Conservation (phyloP, 2,888 invertebrate species). For the Cosmorhoe ocellata region DNA sequence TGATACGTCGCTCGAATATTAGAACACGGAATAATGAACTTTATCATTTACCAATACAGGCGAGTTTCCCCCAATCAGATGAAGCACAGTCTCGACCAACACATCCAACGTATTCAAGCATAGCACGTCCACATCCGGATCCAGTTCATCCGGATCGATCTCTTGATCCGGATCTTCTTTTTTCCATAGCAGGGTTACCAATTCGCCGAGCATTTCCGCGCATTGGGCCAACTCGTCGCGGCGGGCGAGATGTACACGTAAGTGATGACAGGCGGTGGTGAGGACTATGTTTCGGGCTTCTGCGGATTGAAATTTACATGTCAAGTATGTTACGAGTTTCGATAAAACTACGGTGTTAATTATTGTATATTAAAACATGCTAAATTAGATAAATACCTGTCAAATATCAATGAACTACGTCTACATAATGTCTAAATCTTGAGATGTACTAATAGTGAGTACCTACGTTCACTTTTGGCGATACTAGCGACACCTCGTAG, state of each 20-base stretch:
- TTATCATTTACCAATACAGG: conserved; percentile 81
- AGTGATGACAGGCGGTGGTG: conserved; percentile 91
- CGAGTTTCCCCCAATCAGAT: conserved; percentile 89
- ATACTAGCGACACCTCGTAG: too few species aligned
- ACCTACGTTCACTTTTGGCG: too few species aligned
- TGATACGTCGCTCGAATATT: too few species aligned
- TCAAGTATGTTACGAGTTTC: too few species aligned
- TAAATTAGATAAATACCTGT: too few species aligned
- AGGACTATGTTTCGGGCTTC: conserved; percentile 93
- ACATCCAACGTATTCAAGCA: conserved; percentile 92
- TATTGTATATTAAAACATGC: too few species aligned
- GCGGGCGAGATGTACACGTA: conserved; percentile 90
- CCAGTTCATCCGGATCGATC: conserved; percentile 67
- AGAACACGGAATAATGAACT: neutral
- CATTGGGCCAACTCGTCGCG: conserved; percentile 92
- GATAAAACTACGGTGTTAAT: too few species aligned
- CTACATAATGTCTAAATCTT: too few species aligned
- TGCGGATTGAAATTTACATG: conserved; percentile 48
- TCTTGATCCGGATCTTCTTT: conserved; percentile 76
- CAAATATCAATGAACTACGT: too few species aligned
- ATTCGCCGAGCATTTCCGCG: conserved; percentile 93
- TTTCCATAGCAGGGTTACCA: conserved; percentile 84
- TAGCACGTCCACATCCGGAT: conserved; percentile 90
- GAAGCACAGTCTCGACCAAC: conserved; percentile 91
- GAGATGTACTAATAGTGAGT: too few species aligned